Evolutionary conservation across 2,113 vertebrate species (phyloP).

Genomic region (Plectropomus leopardus): DNA sequence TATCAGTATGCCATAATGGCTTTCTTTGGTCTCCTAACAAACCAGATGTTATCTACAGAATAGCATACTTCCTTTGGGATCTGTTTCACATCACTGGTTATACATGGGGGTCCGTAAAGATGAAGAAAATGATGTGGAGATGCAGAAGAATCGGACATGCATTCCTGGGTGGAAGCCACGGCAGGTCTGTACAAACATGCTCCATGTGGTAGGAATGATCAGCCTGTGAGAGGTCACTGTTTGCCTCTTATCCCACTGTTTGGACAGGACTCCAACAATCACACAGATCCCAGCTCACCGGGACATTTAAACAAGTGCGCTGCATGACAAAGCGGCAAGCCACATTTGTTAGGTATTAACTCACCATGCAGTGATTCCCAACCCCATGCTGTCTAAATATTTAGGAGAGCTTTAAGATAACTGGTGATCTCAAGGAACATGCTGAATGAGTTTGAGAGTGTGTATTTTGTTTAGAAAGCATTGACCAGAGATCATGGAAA

Average conservation of each 20-base stretch:
- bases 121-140: constrained; percentile 50
- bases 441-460: constrained; percentile 72
- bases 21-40: constrained; percentile 40
- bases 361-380: constrained; percentile 47
- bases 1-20: constrained; percentile 36
- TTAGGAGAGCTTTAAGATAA: constrained; percentile 77
- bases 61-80: neutral
- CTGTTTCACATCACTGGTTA: constrained; percentile 36
- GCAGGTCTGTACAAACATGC: constrained; percentile 78
- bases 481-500: constrained; percentile 53
- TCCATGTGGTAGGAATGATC: constrained; percentile 81
- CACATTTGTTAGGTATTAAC: constrained; percentile 85
- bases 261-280: constrained; percentile 80
- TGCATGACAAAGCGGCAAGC: constrained; percentile 56
- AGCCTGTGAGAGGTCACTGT: constrained; percentile 76
- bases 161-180: constrained; percentile 74
- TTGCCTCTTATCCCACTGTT: constrained; percentile 76
- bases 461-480: constrained; percentile 72
- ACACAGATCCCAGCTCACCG: constrained; percentile 71
- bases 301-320: constrained; percentile 71
- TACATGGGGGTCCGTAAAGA: constrained; percentile 25
- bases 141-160: constrained; percentile 76
- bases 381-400: constrained; percentile 79
- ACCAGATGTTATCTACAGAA: constrained; percentile 42
- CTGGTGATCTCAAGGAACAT: constrained; percentile 71